Conservation (phyloP, 1,140 invertebrate species). For the Bilobella aurantiaca region DNA sequence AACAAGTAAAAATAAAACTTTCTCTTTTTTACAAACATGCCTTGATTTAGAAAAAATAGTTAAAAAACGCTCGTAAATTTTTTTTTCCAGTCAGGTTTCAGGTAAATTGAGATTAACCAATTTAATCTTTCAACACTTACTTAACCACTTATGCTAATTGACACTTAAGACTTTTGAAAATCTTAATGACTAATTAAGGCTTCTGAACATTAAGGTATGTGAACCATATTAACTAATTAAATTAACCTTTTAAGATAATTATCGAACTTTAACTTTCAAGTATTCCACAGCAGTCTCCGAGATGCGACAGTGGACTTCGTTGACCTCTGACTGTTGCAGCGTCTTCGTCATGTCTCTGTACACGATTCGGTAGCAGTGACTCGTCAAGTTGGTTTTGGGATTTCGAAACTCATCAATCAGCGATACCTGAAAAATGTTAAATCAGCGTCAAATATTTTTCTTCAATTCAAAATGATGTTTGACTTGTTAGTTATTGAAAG, state of each 20-base stretch:
- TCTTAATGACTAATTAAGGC: no score
- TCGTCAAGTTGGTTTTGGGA: slow-evolving; percentile 68
- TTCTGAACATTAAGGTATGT: not conserved
- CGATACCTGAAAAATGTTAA: slow-evolving; percentile 17
- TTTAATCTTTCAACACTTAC: no score
- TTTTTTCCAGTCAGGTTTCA: no score
- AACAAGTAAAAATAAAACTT: no score
- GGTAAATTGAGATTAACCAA: no score
- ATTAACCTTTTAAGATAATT: slow-evolving; percentile 34
- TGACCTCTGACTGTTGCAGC: slow-evolving; percentile 78
- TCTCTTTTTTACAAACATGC: no score
- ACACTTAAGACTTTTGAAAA: no score
- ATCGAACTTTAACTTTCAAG: slow-evolving; percentile 64
- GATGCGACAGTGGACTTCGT: slow-evolving; percentile 70
- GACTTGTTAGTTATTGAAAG: not conserved
- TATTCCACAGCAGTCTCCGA: slow-evolving; percentile 47
- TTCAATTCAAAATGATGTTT: no score
- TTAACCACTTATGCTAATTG: no score
- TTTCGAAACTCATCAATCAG: slow-evolving; percentile 74
- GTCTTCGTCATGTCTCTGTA: slow-evolving; percentile 89
- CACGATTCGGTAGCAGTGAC: slow-evolving; percentile 83
- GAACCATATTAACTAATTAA: not conserved
- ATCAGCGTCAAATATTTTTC: slow-evolving; percentile 7
- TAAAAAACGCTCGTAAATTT: no score
- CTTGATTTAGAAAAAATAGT: no score